phyloP scores from a whole-genome alignment of 2,797 vertebrate genomes.

The Gymnothorax reevesii region DNA sequence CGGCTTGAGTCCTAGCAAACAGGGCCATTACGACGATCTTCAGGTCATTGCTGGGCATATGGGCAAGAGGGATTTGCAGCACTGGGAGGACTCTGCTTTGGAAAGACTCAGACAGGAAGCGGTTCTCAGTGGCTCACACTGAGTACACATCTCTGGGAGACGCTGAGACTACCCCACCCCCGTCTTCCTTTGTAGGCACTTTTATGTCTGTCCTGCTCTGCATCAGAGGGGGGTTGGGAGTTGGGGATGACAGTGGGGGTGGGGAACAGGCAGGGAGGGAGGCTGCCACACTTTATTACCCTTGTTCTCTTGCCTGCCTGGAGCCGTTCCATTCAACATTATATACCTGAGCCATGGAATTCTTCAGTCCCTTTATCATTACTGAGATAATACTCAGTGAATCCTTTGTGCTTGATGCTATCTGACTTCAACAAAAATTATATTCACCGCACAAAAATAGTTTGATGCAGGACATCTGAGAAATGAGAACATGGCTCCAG shows the following conservation, averaged over 20 bases:
- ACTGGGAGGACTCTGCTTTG: conserved; percentile 24
- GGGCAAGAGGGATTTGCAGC: conserved; percentile 10
- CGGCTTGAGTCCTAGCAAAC: conserved; percentile 28
- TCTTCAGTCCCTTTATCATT: neutral
- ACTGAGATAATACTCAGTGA: neutral
- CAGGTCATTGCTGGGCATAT: conserved; percentile 20
- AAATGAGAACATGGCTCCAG: conserved; percentile 1
- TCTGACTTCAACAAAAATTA: neutral
- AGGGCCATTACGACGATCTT: conserved; percentile 28
- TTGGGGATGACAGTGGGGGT: conserved; percentile 45
- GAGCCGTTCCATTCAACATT: conserved; percentile 34
- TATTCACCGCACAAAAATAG: neutral
- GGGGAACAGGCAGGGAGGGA: neutral
- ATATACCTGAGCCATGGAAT: neutral
- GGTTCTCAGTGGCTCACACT: conserved; percentile 21
- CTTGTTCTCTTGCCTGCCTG: conserved; percentile 52
- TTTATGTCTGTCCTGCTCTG: conserved; percentile 62
- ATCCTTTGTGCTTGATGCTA: neutral
- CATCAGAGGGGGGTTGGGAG: conserved; percentile 53
- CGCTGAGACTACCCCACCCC: conserved; percentile 54
- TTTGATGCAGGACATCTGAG: neutral
- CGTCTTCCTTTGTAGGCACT: conserved; percentile 57
- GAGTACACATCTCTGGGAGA: conserved; percentile 54
- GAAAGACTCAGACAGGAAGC: conserved; percentile 18
- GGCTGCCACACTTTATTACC: conserved; percentile 56